A percentile compares a stretch with the other conserved stretches of the same genome.
These are phyloP conservation scores for Lophura nycthemera DNA, from an alignment of 2,113 vertebrate species.

Conservation along the genomic window DNA sequence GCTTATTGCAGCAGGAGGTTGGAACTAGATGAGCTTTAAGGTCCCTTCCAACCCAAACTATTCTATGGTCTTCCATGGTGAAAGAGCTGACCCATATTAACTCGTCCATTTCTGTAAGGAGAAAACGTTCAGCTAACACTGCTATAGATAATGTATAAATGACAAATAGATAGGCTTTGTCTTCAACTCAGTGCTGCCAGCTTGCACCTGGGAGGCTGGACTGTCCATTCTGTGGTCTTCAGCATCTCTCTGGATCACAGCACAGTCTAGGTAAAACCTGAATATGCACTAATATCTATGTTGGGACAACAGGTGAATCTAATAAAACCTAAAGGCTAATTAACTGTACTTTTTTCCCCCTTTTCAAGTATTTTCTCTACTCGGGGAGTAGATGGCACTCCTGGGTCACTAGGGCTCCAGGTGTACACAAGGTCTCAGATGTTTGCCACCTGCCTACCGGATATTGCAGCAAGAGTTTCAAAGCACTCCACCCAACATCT, in stretches of 20 bases:
- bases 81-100: neutral
- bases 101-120: neutral
- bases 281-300: neutral
- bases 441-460: neutral
- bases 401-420: neutral
- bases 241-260: accelerated
- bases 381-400: neutral
- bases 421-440: neutral
- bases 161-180: neutral
- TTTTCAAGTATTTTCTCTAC: neutral
- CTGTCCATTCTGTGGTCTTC: neutral
- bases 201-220: accelerated
- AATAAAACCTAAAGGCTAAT: neutral
- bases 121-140: neutral
- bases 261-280: neutral
- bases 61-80: neutral
- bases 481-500: neutral
- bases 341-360: neutral
- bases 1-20: neutral
- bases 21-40: neutral
- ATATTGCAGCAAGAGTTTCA: neutral
- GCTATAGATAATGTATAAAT: neutral
- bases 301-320: neutral
- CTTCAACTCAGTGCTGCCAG: neutral
- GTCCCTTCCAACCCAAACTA: too few relatives aligned